Evolutionary conservation across 2,888 invertebrate genomes (phyloP).

Genomic region (Eretmocerus hayati): DNA sequence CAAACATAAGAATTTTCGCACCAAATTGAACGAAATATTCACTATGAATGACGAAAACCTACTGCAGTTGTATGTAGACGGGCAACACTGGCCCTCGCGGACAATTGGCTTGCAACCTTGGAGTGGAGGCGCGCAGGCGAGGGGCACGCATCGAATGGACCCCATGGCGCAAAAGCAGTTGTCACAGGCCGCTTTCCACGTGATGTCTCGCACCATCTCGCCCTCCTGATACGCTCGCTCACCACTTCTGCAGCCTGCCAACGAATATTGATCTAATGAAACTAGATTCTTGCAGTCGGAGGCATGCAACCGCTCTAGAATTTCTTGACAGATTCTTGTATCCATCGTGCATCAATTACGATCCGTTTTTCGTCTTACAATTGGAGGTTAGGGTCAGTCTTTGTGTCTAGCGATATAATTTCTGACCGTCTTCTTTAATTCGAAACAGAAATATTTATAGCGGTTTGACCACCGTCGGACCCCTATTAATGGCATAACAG

Average conservation of each 20-base stretch:
- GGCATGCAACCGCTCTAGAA: no score
- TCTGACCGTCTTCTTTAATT: no score
- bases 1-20: no score
- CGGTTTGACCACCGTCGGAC: no score
- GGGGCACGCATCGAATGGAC: constrained; percentile 64
- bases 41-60: constrained; percentile 41
- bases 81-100: constrained; percentile 73
- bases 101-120: constrained; percentile 71
- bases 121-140: constrained; percentile 68
- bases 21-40: background rate
- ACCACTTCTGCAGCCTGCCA: constrained; percentile 63
- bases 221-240: constrained; percentile 62
- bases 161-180: constrained; percentile 77
- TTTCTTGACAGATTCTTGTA: no score
- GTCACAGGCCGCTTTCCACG: constrained; percentile 60
- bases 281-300: no score
- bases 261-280: constrained; percentile 18
- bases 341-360: background rate
- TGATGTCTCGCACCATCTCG: constrained; percentile 55
- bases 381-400: no score
- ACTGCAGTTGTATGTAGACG: constrained; percentile 76
- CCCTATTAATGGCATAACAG: no score
- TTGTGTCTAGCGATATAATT: no score
- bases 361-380: no score
- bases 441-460: no score